phyloP scores from a whole-genome alignment of 1,140 invertebrate species.

The Oscheius sp. region DNA sequence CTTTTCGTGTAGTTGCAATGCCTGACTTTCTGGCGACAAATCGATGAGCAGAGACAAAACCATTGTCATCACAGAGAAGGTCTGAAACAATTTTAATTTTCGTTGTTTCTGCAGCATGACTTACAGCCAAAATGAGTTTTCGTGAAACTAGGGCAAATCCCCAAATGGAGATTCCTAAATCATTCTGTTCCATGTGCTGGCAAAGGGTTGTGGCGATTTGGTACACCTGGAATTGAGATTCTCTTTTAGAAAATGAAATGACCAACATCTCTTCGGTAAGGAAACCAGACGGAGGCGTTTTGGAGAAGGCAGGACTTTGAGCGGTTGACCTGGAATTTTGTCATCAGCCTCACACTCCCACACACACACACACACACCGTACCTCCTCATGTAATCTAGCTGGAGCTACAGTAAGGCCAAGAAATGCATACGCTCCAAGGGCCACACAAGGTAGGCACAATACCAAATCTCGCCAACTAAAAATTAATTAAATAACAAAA shows the following conservation, averaged over 20 bases:
- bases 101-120: too few relatives aligned
- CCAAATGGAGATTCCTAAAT: conserved; percentile 44
- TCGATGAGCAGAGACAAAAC: too few relatives aligned
- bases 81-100: too few relatives aligned
- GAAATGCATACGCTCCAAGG: conserved; percentile 37
- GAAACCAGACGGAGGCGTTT: conserved; percentile 30
- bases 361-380: too few relatives aligned
- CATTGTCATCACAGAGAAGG: too few relatives aligned
- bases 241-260: background rate
- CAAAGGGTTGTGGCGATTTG: conserved; percentile 31
- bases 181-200: conserved; percentile 39
- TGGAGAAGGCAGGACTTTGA: conserved; percentile 26
- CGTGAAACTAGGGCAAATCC: conserved; percentile 42
- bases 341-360: too few relatives aligned
- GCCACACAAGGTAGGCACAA: conserved; percentile 24
- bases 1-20: too few relatives aligned
- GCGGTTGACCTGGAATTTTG: conserved; percentile 1
- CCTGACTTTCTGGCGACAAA: too few relatives aligned
- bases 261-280: conserved; percentile 22
- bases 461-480: conserved; percentile 4
- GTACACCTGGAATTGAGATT: too few relatives aligned
- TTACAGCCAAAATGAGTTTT: conserved; percentile 42
- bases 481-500: too few relatives aligned
- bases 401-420: conserved; percentile 39
- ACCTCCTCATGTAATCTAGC: conserved; percentile 42